A percentile compares a stretch with the other conserved stretches of the same genome.
Evolutionary conservation across 2,113 vertebrate species (phyloP).

Genomic region (Riparia riparia): DNA sequence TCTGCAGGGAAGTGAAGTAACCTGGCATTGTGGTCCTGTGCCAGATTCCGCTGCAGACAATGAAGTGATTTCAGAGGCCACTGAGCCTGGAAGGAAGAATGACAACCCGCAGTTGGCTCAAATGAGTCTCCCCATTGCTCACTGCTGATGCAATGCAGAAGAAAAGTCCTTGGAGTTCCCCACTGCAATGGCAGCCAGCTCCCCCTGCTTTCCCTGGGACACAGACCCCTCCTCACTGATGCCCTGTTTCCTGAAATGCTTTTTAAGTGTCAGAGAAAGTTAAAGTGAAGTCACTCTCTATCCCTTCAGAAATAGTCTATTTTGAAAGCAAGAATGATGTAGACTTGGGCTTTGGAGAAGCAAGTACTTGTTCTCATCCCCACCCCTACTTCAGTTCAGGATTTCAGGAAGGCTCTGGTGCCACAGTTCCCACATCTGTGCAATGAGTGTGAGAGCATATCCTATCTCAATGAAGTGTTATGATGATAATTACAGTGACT

Average conservation of each 20-base stretch:
- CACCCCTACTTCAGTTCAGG: not conserved
- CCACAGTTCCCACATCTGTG: not conserved
- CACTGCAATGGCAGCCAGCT: not conserved
- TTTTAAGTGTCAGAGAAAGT: not conserved
- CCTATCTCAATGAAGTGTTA: not conserved
- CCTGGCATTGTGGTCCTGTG: constrained; percentile 50
- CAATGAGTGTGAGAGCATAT: not conserved
- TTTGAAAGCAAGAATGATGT: not conserved
- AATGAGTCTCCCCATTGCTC: constrained; percentile 15
- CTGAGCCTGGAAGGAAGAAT: constrained; percentile 45
- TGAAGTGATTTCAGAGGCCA: constrained; percentile 60
- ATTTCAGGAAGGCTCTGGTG: not conserved
- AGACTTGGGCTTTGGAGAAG: not conserved
- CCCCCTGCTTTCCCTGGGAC: not conserved
- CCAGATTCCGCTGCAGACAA: constrained; percentile 35
- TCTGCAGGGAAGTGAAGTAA: constrained; percentile 60
- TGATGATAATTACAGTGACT: not conserved
- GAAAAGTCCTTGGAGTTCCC: not conserved
- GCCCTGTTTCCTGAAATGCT: not conserved
- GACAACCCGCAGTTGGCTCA: constrained; percentile 25
- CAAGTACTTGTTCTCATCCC: not conserved
- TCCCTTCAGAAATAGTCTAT: not conserved
- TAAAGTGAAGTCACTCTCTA: not conserved
- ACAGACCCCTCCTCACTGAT: not conserved
- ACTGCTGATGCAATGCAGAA: constrained; percentile 4